Conservation (phyloP, 2,113 vertebrate species). For the Dendropsophus ebraccatus region DNA sequence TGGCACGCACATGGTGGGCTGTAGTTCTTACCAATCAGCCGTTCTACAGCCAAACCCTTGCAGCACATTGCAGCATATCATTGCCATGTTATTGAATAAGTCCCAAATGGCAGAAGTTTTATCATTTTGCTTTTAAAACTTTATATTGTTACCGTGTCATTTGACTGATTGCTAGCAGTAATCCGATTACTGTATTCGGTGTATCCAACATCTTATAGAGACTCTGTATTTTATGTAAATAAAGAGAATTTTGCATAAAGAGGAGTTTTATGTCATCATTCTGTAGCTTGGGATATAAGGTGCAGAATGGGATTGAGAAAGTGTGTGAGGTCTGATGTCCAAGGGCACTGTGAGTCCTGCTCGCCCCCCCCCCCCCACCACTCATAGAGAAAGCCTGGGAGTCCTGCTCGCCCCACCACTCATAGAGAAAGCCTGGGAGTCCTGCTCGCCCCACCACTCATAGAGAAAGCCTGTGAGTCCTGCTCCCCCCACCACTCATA, state of each 20-base stretch:
- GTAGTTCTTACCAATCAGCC: not conserved
- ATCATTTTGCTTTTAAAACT: constrained; percentile 19
- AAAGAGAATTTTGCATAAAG: constrained; percentile 22
- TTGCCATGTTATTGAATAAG: not conserved
- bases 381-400: not conserved
- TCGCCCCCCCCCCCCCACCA: not conserved
- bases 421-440: constrained; percentile 42
- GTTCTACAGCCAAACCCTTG: not conserved
- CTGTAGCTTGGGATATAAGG: no score
- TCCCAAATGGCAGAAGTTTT: not conserved
- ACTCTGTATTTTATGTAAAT: constrained; percentile 27
- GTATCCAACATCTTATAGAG: constrained; percentile 15
- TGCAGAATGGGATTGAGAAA: no score
- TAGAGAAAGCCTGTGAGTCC: not conserved
- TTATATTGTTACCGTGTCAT: constrained; percentile 10
- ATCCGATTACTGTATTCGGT: not conserved
- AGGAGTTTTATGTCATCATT: not conserved
- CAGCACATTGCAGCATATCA: not conserved
- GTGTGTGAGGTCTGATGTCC: not conserved
- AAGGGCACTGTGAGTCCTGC: not conserved
- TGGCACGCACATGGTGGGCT: not conserved
- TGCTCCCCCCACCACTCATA: not conserved
- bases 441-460: not conserved
- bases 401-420: not conserved
- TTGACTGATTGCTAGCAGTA: constrained; percentile 21